phyloP scores from a whole-genome alignment of 2,888 invertebrate genomes.

The Carabus problematicus region DNA sequence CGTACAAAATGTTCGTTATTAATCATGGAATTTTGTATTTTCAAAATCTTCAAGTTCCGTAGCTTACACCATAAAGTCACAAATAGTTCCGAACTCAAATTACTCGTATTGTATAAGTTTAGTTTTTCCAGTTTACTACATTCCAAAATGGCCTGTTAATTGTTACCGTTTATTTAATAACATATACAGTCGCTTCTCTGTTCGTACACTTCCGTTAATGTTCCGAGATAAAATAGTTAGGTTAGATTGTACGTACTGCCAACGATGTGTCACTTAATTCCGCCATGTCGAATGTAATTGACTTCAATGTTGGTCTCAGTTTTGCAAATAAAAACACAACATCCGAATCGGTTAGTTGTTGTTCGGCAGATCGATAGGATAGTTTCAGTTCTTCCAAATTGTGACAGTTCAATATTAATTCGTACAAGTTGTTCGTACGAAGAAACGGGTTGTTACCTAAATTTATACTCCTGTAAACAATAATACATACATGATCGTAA shows the following conservation, averaged over 20 bases:
- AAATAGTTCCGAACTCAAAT: conserved; percentile 48
- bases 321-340: conserved; percentile 48
- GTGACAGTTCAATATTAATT: conserved; percentile 48
- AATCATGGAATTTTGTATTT: conserved; percentile 49
- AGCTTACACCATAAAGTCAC: conserved; percentile 46
- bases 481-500: conserved; percentile 1
- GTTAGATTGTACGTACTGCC: conserved; percentile 44
- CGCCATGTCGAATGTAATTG: conserved; percentile 47
- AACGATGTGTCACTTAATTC: conserved; percentile 47
- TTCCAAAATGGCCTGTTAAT: conserved; percentile 47
- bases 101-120: conserved; percentile 47
- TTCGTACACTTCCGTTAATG: no score
- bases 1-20: conserved; percentile 44
- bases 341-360: conserved; percentile 48
- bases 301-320: conserved; percentile 45
- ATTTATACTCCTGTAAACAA: conserved; percentile 47
- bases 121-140: conserved; percentile 47
- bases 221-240: not conserved
- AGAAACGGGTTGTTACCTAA: conserved; percentile 46
- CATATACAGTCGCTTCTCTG: no score
- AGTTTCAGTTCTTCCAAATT: conserved; percentile 49
- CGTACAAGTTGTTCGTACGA: conserved; percentile 46
- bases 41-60: conserved; percentile 46
- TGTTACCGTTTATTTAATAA: conserved; percentile 10
- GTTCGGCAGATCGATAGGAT: conserved; percentile 45